Percentiles rank a stretch among this genome's conserved stretches.
Evolutionary conservation across 2,888 invertebrate species (phyloP).

Genomic region (Anoncus sp.): DNA sequence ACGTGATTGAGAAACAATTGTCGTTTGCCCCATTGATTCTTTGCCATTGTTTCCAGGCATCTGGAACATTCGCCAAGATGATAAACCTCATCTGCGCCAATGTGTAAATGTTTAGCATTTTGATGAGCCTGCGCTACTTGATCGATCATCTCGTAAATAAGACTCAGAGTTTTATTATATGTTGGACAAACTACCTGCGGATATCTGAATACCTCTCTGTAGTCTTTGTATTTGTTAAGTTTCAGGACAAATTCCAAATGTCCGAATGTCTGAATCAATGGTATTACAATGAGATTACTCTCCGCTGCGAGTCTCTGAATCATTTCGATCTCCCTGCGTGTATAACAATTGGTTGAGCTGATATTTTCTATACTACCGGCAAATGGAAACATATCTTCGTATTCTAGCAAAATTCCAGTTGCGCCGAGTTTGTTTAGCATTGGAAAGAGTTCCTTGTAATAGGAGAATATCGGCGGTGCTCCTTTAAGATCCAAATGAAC

Average conservation of each 20-base stretch:
- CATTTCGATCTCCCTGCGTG: constrained; percentile 83
- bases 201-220: constrained; percentile 87
- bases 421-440: constrained; percentile 87
- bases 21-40: constrained; percentile 83
- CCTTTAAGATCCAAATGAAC: constrained; percentile 95
- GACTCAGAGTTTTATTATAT: constrained; percentile 84
- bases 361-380: constrained; percentile 85
- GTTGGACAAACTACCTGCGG: constrained; percentile 90
- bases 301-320: constrained; percentile 85
- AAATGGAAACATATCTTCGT: constrained; percentile 96
- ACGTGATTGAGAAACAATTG: constrained; percentile 88
- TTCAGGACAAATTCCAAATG: constrained; percentile 93
- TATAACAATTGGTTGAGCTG: constrained; percentile 88
- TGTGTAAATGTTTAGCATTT: constrained; percentile 86
- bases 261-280: constrained; percentile 94
- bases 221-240: constrained; percentile 86
- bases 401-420: constrained; percentile 92
- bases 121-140: constrained; percentile 88
- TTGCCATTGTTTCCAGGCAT: constrained; percentile 83
- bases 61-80: constrained; percentile 87
- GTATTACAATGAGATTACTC: constrained; percentile 88
- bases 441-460: constrained; percentile 86
- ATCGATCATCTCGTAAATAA: constrained; percentile 88
- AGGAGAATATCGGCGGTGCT: constrained; percentile 89
- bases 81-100: constrained; percentile 94